Evolutionary conservation across 1,140 invertebrate species (phyloP).

Genomic region (Aporrectodea caliginosa): DNA sequence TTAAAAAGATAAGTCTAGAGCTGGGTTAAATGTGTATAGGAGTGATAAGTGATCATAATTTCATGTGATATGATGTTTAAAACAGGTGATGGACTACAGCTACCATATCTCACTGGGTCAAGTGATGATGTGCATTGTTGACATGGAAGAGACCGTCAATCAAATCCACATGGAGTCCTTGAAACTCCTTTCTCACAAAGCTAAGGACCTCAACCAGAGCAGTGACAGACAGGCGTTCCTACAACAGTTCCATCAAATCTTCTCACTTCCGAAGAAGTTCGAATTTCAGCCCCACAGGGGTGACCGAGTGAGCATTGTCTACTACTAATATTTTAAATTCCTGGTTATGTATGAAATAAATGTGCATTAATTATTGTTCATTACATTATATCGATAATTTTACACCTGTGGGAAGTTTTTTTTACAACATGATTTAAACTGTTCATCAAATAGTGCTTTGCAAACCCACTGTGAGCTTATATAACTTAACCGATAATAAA

Average conservation of each 20-base stretch:
- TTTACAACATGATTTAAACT: constrained; percentile 42
- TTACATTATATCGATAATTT: too few species aligned
- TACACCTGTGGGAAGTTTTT: too few species aligned
- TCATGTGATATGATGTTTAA: constrained; percentile 18
- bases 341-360: too few species aligned
- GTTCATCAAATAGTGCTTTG: too few species aligned
- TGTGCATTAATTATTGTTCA: too few species aligned
- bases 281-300: constrained; percentile 75
- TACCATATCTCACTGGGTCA: constrained; percentile 79
- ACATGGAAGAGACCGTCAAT: constrained; percentile 73
- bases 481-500: too few species aligned
- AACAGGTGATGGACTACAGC: constrained; percentile 83
- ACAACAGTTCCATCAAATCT: constrained; percentile 55
- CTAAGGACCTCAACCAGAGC: constrained; percentile 72
- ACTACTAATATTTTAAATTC: too few species aligned
- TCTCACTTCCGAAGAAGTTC: constrained; percentile 89
- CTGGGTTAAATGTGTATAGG: too few species aligned
- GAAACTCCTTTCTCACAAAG: constrained; percentile 63
- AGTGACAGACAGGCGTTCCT: constrained; percentile 74
- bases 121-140: constrained; percentile 74
- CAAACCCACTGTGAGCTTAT: too few species aligned
- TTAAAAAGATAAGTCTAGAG: too few species aligned
- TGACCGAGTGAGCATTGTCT: constrained; percentile 68
- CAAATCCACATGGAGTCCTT: constrained; percentile 68
- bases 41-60: too few species aligned